These are phyloP conservation scores for Drosophila micromelanica DNA, from an alignment of 1,140 invertebrate genomes.

Conservation along the genomic window DNA sequence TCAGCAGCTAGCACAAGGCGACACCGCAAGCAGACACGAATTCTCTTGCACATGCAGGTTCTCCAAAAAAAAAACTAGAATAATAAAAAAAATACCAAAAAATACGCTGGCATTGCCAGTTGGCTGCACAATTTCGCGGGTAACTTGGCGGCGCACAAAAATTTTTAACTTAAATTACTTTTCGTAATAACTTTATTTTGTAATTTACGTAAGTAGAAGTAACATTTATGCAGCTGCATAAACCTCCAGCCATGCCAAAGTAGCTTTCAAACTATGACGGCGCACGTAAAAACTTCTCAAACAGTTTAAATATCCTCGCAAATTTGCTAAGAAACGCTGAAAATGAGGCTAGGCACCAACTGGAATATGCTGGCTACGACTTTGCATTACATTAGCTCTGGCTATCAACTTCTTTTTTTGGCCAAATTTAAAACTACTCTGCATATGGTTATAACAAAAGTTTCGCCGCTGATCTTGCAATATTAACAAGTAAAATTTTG, in stretches of 20 bases:
- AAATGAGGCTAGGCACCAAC: conserved; percentile 43
- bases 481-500: conserved; percentile 1
- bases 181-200: conserved; percentile 83
- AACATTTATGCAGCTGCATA: conserved; percentile 81
- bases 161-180: conserved; percentile 83
- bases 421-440: conserved; percentile 25
- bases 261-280: conserved; percentile 81
- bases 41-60: conserved; percentile 42
- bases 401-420: not conserved
- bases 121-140: conserved; percentile 73
- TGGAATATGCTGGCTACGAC: conserved; percentile 31
- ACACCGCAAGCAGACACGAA: conserved; percentile 43
- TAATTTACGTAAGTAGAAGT: conserved; percentile 83
- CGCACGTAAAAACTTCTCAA: conserved; percentile 74
- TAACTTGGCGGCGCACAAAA: conserved; percentile 64
- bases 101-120: conserved; percentile 53
- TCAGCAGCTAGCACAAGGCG: conserved; percentile 13
- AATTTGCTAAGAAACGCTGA: conserved; percentile 60
- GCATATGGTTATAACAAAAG: conserved; percentile 45
- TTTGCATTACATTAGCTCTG: conserved; percentile 41
- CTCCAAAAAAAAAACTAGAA: conserved; percentile 2
- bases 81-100: conserved; percentile 6
- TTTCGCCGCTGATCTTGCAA: conserved; percentile 19
- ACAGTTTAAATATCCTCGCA: conserved; percentile 67
- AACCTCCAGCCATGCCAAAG: conserved; percentile 66